phyloP scores from a whole-genome alignment of 2,113 vertebrate species.

The Notothenia coriiceps region DNA sequence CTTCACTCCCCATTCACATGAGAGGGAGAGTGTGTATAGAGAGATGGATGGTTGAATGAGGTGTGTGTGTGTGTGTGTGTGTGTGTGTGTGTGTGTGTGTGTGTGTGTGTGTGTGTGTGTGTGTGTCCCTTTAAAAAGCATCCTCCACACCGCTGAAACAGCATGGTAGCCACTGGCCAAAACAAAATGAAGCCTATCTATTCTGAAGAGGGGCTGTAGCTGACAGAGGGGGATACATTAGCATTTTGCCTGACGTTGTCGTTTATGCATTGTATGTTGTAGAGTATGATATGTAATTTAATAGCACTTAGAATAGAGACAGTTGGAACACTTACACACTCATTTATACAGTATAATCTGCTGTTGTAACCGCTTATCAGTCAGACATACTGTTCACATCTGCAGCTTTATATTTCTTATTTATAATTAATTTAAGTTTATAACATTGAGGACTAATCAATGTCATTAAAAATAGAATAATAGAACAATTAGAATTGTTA shows the following conservation, averaged over 20 bases:
- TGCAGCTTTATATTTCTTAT: no score
- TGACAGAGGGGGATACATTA: conserved; percentile 41
- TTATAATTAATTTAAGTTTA: no score
- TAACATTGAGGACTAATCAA: no score
- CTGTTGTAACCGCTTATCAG: no score
- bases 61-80: no score
- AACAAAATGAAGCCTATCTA: conserved; percentile 70
- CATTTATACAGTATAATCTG: no score
- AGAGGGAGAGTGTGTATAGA: background rate
- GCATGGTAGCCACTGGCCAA: conserved; percentile 69
- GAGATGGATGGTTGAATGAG: background rate
- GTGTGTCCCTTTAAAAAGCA: conserved; percentile 62
- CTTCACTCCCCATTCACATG: conserved; percentile 1
- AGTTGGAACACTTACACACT: background rate
- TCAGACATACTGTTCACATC: no score
- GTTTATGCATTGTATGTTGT: conserved; percentile 7
- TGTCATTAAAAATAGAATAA: no score
- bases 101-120: no score
- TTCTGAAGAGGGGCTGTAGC: conserved; percentile 58
- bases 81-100: no score
- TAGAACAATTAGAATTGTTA: no score
- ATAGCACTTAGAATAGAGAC: background rate
- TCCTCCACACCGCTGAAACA: conserved; percentile 59
- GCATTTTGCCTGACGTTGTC: conserved; percentile 1
- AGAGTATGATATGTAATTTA: background rate